These are phyloP conservation scores for Gadopsis marmoratus DNA, from an alignment of 2,797 vertebrate genomes.

Conservation along the genomic window DNA sequence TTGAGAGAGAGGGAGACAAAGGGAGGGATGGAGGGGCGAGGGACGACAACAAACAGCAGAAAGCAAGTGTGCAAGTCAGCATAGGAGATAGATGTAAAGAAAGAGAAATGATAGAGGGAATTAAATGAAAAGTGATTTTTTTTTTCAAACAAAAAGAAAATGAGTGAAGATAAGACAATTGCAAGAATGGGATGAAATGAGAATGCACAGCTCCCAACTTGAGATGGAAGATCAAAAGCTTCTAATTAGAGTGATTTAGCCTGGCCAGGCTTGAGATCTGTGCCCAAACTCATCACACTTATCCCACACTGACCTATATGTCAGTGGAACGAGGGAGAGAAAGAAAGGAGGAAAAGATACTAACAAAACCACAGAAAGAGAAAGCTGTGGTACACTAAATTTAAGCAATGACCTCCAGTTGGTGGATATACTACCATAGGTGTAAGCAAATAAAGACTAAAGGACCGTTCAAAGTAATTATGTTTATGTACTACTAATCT, in stretches of 20 bases:
- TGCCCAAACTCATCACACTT: slow-evolving; percentile 42
- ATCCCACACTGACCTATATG: slow-evolving; percentile 38
- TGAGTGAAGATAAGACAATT: slow-evolving; percentile 1
- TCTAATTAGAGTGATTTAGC: slow-evolving; percentile 51
- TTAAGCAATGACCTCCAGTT: neutral
- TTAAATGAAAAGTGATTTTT: neutral
- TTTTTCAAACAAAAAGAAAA: neutral
- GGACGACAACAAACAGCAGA: slow-evolving; percentile 2
- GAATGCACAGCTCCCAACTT: slow-evolving; percentile 15
- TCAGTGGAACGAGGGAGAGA: slow-evolving; percentile 14
- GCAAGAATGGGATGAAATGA: neutral
- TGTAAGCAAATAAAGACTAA: neutral
- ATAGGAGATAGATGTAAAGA: slow-evolving; percentile 7
- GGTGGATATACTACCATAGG: neutral
- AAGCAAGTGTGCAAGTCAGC: slow-evolving; percentile 15
- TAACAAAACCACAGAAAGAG: slow-evolving; percentile 4
- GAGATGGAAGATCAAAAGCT: slow-evolving; percentile 42
- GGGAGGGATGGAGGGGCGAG: neutral
- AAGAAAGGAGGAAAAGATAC: slow-evolving; percentile 1
- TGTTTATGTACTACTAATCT: neutral
- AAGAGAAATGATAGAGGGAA: neutral
- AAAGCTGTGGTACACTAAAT: neutral
- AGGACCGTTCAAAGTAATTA: neutral
- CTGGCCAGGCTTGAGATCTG: slow-evolving; percentile 23
- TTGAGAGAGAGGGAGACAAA: neutral